phyloP scores from a whole-genome alignment of 2,888 invertebrate genomes.

The Pandemis heparana region DNA sequence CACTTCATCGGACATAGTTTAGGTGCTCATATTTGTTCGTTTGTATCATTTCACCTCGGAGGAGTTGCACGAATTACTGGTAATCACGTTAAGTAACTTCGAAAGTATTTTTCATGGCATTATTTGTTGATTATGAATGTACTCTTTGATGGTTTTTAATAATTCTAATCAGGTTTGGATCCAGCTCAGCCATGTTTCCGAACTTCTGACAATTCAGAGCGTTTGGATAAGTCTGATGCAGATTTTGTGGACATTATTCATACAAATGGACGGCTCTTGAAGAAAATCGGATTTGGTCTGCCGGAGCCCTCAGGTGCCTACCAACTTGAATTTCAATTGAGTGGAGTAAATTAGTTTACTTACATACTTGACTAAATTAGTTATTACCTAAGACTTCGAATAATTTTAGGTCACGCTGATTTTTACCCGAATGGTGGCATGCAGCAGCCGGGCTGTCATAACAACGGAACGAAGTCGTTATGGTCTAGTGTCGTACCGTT shows the following conservation, averaged over 20 bases:
- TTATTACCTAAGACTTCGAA: not conserved
- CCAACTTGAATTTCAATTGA: not conserved
- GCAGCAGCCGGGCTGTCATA: constrained; percentile 87
- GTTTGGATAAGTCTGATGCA: constrained; percentile 85
- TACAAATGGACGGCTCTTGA: constrained; percentile 84
- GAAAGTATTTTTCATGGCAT: too few species aligned
- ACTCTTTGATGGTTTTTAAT: not conserved
- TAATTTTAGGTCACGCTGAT: constrained; percentile 84
- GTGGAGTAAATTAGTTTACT: not conserved
- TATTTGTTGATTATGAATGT: not conserved
- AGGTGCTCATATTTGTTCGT: constrained; percentile 87
- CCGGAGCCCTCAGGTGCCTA: constrained; percentile 83
- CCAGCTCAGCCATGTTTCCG: constrained; percentile 88
- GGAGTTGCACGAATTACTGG: constrained; percentile 82
- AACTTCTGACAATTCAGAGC: constrained; percentile 69
- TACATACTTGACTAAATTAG: not conserved
- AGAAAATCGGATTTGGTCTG: constrained; percentile 85
- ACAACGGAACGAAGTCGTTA: constrained; percentile 57
- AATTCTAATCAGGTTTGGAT: constrained; percentile 80
- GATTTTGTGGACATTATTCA: constrained; percentile 88
- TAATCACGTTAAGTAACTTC: constrained; percentile 45
- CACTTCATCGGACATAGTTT: constrained; percentile 88
- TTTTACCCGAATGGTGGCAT: constrained; percentile 90
- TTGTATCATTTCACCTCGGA: constrained; percentile 80
- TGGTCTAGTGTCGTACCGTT: constrained; percentile 65